Base-by-base conservation (phyloP, 2,113 vertebrate genomes). In the Pionites leucogaster region DNA sequence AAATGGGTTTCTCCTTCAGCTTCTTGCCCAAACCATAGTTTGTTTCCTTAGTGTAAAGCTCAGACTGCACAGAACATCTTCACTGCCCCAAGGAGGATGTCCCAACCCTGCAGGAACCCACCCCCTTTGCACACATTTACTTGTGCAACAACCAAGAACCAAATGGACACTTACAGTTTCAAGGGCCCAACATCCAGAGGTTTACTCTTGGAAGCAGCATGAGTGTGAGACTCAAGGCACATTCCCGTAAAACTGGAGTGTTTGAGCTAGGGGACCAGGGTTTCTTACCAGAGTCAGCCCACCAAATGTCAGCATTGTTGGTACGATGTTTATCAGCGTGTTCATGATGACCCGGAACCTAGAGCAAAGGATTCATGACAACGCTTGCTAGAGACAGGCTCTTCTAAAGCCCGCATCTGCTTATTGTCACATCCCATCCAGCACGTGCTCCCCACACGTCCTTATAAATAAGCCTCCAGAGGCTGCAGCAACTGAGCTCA, bases 331-430 rank as follows among this genome's bases (percentile, higher is more conserved):
- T 83, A 99, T 98, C 92, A 99, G 96, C 0, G 99, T 99, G 95
- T 99, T 99, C 96, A 99, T 98, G 90, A 99, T 99, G 7, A 98
- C 95, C 18, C 98, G 98, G 94, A 99, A 99, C 88, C 99, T 99
- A 69, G 53, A 88, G 84, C 57, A 94, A 91, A 89, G 1, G 16
- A 67, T 44, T 59, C 17, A 65, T 31, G 23, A 84, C 41, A 91
- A 28, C 35, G 62, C 12, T 42, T 50, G 55, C 59, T 82, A 39
- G 20, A 17, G 22, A 41, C 29, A 72, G 10, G 69, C 60, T 64
- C 55, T 86, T 63, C 24, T 10, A 75, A 79, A 76, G 44, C 20
- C 39, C 11, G 24, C 3, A 8, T 23, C 81, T 67, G 47, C 49
- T 88, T 29, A 41, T 3, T 16, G 29, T 16, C 57, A 60, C 42